phyloP scores from a whole-genome alignment of 1,140 invertebrate species.

The Melipona quadrifasciata region DNA sequence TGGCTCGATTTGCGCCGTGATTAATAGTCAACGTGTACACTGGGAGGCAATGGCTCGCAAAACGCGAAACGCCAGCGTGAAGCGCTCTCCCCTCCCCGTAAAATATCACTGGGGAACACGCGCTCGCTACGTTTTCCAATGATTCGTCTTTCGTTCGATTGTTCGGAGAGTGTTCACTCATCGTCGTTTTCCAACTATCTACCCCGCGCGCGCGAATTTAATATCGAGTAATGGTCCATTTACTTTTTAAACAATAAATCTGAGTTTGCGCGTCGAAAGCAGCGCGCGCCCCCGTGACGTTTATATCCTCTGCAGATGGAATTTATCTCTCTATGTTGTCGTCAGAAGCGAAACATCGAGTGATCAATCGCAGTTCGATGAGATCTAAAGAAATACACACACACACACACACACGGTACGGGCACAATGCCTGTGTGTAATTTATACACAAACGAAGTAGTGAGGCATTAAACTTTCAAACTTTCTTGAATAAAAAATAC shows the following conservation, averaged over 20 bases:
- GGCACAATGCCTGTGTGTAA: too few species aligned
- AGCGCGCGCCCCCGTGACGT: neutral
- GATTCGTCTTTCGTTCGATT: slow-evolving; percentile 10
- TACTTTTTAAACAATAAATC: neutral
- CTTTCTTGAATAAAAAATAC: too few species aligned
- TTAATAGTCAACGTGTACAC: slow-evolving; percentile 40
- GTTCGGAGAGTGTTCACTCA: neutral
- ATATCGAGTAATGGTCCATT: neutral
- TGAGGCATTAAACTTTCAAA: too few species aligned
- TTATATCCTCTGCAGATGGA: neutral
- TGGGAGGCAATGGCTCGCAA: slow-evolving; percentile 5
- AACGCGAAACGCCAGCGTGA: slow-evolving; percentile 23
- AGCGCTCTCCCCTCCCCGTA: slow-evolving; percentile 16
- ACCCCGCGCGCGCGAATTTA: neutral
- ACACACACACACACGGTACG: neutral
- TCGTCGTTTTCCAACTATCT: neutral
- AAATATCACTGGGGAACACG: slow-evolving; percentile 32
- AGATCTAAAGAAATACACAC: neutral
- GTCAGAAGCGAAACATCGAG: too few species aligned
- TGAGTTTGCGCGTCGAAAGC: neutral
- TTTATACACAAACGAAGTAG: too few species aligned
- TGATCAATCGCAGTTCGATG: neutral
- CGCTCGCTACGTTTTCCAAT: slow-evolving; percentile 1
- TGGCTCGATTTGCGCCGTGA: slow-evolving; percentile 30
- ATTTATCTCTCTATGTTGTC: neutral